Percentiles rank a stretch among this genome's conserved stretches.
Evolutionary conservation across 2,113 vertebrate species (phyloP).

Genomic region (Eonycteris spelaea): DNA sequence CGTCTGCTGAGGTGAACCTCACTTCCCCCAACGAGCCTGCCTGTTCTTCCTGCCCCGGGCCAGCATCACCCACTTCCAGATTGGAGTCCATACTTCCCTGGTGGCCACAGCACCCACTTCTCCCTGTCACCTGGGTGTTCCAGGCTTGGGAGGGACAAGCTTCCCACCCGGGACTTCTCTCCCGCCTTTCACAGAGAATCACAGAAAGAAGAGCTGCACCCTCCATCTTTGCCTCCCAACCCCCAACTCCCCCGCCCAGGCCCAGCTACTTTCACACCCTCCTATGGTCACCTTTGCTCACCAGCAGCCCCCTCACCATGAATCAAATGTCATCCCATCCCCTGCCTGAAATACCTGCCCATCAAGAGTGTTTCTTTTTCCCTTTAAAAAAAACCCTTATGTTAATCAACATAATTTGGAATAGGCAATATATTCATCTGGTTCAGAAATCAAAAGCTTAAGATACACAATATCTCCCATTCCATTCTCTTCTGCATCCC

Average conservation of each 20-base stretch:
- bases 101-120: not conserved
- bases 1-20: fast-evolving
- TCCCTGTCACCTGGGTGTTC: not conserved
- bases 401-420: not conserved
- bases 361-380: not conserved
- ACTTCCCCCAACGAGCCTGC: not conserved
- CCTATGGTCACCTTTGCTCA: not conserved
- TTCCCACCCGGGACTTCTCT: not conserved
- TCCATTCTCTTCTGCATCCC: not conserved
- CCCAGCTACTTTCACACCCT: too few species aligned
- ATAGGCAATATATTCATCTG: not conserved
- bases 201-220: not conserved
- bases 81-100: not conserved
- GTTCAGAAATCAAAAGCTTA: not conserved
- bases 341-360: not conserved
- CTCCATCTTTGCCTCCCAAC: not conserved
- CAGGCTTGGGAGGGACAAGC: not conserved
- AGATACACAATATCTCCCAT: not conserved
- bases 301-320: not conserved
- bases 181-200: not conserved
- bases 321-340: not conserved
- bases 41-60: not conserved
- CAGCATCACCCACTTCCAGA: too few species aligned
- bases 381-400: not conserved
- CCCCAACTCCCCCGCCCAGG: too few species aligned